Conservation (phyloP, 2,888 invertebrate species). For the Drosophila infuscata region DNA sequence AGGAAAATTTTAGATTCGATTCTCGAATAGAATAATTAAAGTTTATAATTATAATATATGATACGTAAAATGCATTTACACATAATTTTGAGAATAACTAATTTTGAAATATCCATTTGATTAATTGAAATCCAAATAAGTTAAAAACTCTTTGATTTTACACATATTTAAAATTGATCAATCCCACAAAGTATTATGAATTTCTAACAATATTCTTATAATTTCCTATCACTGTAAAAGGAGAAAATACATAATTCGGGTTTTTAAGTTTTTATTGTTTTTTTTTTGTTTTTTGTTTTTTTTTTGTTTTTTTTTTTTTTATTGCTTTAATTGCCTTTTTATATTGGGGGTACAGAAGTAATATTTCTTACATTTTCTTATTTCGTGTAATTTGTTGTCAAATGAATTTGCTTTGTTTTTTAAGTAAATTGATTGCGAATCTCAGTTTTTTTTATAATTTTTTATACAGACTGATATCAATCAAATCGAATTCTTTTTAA, state of each 20-base stretch:
- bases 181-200: slow-evolving; percentile 28
- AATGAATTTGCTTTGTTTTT: slow-evolving; percentile 9
- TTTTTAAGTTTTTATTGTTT: slow-evolving; percentile 41
- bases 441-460: slow-evolving; percentile 26
- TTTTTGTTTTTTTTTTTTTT: background rate
- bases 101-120: background rate
- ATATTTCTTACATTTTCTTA: slow-evolving; percentile 28
- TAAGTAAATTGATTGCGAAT: slow-evolving; percentile 38
- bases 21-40: background rate
- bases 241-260: slow-evolving; percentile 9
- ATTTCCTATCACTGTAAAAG: background rate
- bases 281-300: slow-evolving; percentile 33
- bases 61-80: slow-evolving; percentile 35
- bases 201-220: background rate
- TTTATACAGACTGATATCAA: slow-evolving; percentile 1
- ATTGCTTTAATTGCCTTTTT: background rate
- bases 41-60: background rate
- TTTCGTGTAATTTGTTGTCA: slow-evolving; percentile 15
- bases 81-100: background rate
- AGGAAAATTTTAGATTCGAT: background rate
- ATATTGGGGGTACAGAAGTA: slow-evolving; percentile 30
- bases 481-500: slow-evolving; percentile 12
- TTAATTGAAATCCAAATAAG: background rate
- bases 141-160: background rate
- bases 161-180: background rate